Base-by-base conservation (phyloP, 2,113 vertebrate species). In the Chaetodon trifascialis region DNA sequence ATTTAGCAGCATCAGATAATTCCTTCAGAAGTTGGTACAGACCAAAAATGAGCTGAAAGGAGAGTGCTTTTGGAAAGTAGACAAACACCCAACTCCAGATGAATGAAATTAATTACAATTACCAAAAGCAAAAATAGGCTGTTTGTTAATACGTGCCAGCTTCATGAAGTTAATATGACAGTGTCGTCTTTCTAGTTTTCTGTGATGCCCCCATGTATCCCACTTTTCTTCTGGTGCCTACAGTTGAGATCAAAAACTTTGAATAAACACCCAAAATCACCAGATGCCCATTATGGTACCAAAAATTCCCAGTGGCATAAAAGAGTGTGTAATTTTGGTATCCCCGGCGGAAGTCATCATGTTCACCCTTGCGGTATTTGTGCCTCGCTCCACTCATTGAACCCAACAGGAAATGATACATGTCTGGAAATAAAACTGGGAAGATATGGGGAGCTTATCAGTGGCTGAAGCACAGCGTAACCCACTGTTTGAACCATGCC, bases 401-500 rank as follows among this genome's bases (percentile, higher is more conserved):
- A 58, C 55, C 14, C 16, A 12, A 54, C 69, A 76, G 42, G 10
- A 75, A 70, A 85, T 56, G 4, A 10, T n/a, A 42, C 16, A 40
- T 36, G 47, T 9, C 23, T 23, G 11, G 42, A 78, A 4, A 75
- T 75, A 82, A 77, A 82, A 79, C 25, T 71, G 69, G n/a, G 52
- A n/a, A 9, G 7, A 80, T 55, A 49, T 6, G 6, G 19, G 19
- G 65, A 42, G 47, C 17, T 47, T 60, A 73, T 62, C 62, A 69
- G 34, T 49, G 17, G 21, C 54, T 79, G 54, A 60, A 72, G 60
- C 76, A 47, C 60, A 84, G 62, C 15, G 1, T 17, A n/a, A 68
- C 9, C 25, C 66, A 56, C 40, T 52, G 67, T 85, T 82, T 67
- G 73, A 84, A 62, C 23, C n/a, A 15, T 80, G 42, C 51, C 47